Conservation (phyloP, 2,113 vertebrate species). For the Holacanthus passer region DNA sequence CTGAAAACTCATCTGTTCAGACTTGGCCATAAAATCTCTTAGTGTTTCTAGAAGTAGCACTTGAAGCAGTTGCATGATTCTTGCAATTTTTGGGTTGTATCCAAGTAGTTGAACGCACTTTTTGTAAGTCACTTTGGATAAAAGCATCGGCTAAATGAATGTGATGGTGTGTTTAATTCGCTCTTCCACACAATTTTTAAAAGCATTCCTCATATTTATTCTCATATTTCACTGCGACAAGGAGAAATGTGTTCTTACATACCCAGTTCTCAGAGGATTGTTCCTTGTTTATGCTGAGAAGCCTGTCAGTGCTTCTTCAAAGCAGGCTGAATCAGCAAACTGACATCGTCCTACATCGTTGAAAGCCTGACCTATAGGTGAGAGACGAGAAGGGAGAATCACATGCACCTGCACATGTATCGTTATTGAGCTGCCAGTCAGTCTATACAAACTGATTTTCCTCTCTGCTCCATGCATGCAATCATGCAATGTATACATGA, state of each 20-base stretch:
- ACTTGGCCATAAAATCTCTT: too few species aligned
- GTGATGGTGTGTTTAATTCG: too few species aligned
- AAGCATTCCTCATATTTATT: slow-evolving; percentile 9
- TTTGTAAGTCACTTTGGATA: too few species aligned
- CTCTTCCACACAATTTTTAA: too few species aligned
- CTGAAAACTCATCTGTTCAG: too few species aligned
- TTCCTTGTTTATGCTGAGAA: background rate
- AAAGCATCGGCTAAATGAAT: background rate
- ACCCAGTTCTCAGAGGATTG: slow-evolving; percentile 11
- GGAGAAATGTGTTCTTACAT: background rate
- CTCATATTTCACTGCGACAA: slow-evolving; percentile 9
- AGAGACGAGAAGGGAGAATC: background rate
- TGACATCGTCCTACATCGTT: background rate
- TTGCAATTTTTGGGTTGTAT: too few species aligned
- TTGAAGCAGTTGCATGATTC: too few species aligned
- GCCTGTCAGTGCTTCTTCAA: slow-evolving; percentile 1
- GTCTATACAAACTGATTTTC: slow-evolving; percentile 23
- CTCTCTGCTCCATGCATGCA: background rate
- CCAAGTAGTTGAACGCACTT: too few species aligned
- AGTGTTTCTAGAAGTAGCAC: too few species aligned
- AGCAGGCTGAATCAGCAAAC: slow-evolving; percentile 16
- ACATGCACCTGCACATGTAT: slow-evolving; percentile 39
- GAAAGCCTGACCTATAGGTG: background rate
- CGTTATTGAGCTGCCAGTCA: slow-evolving; percentile 1
- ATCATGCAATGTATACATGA: slow-evolving; percentile 7